phyloP scores from a whole-genome alignment of 1,140 invertebrate species.

The Halotydeus destructor region DNA sequence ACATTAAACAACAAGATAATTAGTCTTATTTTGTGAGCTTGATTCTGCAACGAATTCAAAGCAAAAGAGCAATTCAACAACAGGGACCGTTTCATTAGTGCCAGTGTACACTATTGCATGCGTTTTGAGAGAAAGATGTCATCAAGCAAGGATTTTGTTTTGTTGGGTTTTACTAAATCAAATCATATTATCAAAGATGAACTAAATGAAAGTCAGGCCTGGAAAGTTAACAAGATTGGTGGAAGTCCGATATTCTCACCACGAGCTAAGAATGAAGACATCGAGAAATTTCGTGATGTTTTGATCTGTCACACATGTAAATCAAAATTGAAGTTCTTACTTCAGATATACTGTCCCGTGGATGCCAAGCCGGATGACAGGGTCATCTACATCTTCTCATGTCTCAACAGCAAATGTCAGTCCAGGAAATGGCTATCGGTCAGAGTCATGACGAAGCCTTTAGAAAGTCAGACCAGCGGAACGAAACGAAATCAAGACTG shows the following conservation, averaged over 20 bases:
- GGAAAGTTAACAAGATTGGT: no score
- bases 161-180: no score
- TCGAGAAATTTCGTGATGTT: not conserved
- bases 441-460: slow-evolving; percentile 2
- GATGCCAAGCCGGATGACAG: slow-evolving; percentile 7
- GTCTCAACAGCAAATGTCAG: slow-evolving; percentile 3
- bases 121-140: no score
- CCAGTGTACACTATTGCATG: no score
- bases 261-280: not conserved
- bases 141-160: no score
- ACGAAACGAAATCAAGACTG: slow-evolving; percentile 1
- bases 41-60: no score
- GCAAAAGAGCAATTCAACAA: no score
- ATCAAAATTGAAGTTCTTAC: not conserved
- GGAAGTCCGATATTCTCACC: slow-evolving; percentile 6
- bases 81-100: no score
- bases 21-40: no score
- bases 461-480: not conserved
- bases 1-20: no score
- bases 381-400: slow-evolving; percentile 7
- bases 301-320: not conserved
- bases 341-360: slow-evolving; percentile 9
- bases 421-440: slow-evolving; percentile 1
- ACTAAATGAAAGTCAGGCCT: no score
- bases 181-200: no score